Percentiles rank a stretch among this genome's conserved stretches.
These are phyloP conservation scores for Hestina assimilis DNA, from an alignment of 1,140 invertebrate genomes.

Conservation along the genomic window DNA sequence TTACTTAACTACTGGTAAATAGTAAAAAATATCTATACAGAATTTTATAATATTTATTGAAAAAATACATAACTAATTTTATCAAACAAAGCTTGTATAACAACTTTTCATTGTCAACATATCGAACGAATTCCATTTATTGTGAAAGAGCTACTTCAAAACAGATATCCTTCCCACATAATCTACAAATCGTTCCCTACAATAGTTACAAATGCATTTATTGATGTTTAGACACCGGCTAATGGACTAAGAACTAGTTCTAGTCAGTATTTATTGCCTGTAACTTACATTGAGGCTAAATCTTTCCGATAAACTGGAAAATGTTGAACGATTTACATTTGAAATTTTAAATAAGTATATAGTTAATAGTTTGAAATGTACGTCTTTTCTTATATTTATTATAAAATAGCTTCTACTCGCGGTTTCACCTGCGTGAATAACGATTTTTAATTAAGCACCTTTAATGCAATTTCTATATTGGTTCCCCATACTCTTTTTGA, in stretches of 20 bases:
- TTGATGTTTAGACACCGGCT: conserved; percentile 27
- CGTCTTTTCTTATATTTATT: too few species aligned
- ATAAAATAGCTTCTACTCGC: too few species aligned
- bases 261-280: conserved; percentile 24
- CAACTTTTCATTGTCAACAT: background rate
- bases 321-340: too few species aligned
- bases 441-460: too few species aligned
- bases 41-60: background rate
- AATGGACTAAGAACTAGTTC: conserved; percentile 24
- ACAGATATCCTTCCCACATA: conserved; percentile 35
- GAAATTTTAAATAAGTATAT: too few species aligned
- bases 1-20: too few species aligned
- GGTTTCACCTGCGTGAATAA: too few species aligned
- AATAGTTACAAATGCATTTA: conserved; percentile 25
- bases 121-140: conserved; percentile 4
- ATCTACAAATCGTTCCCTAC: conserved; percentile 30
- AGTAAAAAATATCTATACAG: background rate
- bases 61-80: background rate
- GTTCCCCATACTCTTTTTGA: too few species aligned
- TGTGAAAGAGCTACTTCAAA: conserved; percentile 14
- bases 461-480: too few species aligned
- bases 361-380: too few species aligned
- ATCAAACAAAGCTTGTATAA: background rate
- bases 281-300: background rate
- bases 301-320: background rate